Evolutionary conservation across 2,888 invertebrate species (phyloP), one percentile per base, ranked within the genome.

Genomic region (Athalia circularis): DNA sequence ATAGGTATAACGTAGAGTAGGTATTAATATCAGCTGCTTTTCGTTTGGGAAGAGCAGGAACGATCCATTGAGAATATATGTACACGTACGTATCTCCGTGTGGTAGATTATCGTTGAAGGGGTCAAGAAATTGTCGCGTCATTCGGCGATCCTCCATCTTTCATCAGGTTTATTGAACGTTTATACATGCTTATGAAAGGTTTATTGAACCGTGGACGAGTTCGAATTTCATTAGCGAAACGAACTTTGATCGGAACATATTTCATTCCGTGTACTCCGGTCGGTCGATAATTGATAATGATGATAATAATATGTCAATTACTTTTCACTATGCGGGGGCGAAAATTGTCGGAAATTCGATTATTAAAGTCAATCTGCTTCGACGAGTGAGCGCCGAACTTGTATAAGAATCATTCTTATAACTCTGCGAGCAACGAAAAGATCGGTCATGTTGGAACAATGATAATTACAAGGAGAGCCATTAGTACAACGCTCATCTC

Each of bases 381-480:
- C 29, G 29, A 29, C 0, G 29, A 29, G 29, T 29, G 29, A 29
- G 29, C 29, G 2, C 29, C 29, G 29, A 29, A 29, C 29, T 29
- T 29, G 29, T 29, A 29, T 29, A 29, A 29, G 29, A 29, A 29
- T 29, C 2, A 1, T 1, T 29, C 2, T 29, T 29, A 29, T 29
- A 29, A 29, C 29, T 29, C 29, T 29, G 65, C 45, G 77, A 52
- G 65, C 57, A 65, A 64, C 48, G 65, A 77, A 45, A 29, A 77
- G 65, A 65, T 77, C 59, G 77, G 65, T 77, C 77, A 67, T 78
- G 70, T 59, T 67, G 79, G 80, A 83, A 86, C 84, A 86, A 86
- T 86, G 81, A 84, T 84, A 86, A 86, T 86, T 86, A 86, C 86
- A 84, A 83, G 83, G 80, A 78, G 80, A 82, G 79, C 84, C 83